Evolutionary conservation across 2,113 vertebrate genomes (phyloP).

Genomic region (Cyanoliseus patagonus): DNA sequence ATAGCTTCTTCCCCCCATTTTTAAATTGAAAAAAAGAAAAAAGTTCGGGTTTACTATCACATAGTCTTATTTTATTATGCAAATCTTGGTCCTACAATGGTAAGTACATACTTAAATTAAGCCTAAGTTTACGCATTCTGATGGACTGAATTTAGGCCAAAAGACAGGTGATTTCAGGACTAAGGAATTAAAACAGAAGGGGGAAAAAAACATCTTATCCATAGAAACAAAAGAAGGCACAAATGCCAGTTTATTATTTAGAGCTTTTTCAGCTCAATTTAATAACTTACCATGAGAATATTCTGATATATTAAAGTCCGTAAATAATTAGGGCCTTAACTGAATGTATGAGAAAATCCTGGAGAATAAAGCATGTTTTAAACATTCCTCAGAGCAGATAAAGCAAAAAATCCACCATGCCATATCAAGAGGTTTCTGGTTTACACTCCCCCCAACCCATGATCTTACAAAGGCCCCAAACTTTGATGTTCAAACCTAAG

Average conservation of each 20-base stretch:
- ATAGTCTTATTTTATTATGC: not conserved
- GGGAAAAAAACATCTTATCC: fast-evolving
- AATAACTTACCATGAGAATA: not conserved
- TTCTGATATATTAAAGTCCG: not conserved
- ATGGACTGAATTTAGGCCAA: not conserved
- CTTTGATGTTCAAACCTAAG: not conserved
- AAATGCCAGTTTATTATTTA: not conserved
- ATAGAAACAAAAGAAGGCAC: not conserved
- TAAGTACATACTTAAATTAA: not conserved
- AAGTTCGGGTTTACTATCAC: not conserved
- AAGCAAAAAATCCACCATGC: not conserved
- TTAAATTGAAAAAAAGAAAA: not conserved
- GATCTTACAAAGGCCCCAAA: not conserved
- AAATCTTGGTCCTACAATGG: not conserved
- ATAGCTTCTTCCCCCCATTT: not conserved
- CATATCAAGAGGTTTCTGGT: not conserved
- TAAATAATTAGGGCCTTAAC: not conserved
- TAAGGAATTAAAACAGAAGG: not conserved
- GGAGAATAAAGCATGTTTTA: not conserved
- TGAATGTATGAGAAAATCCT: not conserved
- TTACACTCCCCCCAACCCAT: not conserved
- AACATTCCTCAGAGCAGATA: not conserved
- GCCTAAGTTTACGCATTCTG: not conserved
- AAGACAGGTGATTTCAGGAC: not conserved
- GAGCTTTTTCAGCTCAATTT: not conserved